A percentile compares a stretch with the other conserved stretches of the same genome.
These are phyloP conservation scores for Drosophila sp. DNA, from an alignment of 1,140 invertebrate species.

Conservation along the genomic window DNA sequence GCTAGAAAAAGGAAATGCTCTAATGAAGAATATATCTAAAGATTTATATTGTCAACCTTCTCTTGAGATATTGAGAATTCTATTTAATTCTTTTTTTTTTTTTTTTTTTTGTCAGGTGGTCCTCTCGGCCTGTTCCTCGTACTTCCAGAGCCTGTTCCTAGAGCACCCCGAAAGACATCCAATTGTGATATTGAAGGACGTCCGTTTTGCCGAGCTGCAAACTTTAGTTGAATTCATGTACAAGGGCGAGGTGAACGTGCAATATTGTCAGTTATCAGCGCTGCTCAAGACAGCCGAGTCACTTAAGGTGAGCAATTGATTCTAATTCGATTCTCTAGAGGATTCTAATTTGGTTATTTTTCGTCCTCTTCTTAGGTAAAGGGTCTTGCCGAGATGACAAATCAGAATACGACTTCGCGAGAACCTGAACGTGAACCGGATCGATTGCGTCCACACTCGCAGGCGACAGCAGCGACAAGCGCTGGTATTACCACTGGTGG, in stretches of 20 bases:
- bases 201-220: conserved; percentile 93
- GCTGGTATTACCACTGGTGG: conserved; percentile 32
- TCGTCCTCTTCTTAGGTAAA: conserved; percentile 85
- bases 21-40: conserved; percentile 28
- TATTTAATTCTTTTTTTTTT: background rate
- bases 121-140: conserved; percentile 96
- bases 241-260: conserved; percentile 96
- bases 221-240: conserved; percentile 98
- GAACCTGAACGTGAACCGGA: conserved; percentile 82
- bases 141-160: conserved; percentile 95
- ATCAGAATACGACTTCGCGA: conserved; percentile 86
- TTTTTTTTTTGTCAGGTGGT: conserved; percentile 86
- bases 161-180: conserved; percentile 95
- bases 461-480: conserved; percentile 59
- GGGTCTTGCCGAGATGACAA: conserved; percentile 95
- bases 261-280: conserved; percentile 94
- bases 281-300: conserved; percentile 96
- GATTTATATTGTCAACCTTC: background rate
- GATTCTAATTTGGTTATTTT: background rate
- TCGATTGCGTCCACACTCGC: conserved; percentile 78
- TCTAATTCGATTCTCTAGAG: background rate
- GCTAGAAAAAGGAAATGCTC: conserved; percentile 4
- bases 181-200: conserved; percentile 97
- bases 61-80: background rate
- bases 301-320: conserved; percentile 87